Percentiles rank a stretch among this genome's conserved stretches.
Evolutionary conservation across 2,888 invertebrate genomes (phyloP).

Genomic region (Drosophila paracracens): DNA sequence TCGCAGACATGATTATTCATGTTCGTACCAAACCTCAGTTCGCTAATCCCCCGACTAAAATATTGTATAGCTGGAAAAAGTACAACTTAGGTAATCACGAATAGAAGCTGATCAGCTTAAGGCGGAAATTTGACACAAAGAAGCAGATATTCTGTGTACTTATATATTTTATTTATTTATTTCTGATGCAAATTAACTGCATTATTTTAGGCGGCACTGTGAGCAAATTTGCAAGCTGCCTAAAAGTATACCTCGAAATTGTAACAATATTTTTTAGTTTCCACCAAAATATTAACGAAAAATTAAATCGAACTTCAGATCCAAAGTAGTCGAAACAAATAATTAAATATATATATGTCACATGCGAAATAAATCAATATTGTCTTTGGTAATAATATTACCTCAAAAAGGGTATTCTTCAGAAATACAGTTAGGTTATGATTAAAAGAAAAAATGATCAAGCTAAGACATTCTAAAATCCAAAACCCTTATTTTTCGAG

Average conservation of each 20-base stretch:
- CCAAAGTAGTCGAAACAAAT: not conserved
- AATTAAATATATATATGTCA: not conserved
- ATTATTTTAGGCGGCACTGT: not conserved
- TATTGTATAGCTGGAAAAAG: constrained; percentile 13
- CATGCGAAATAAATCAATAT: not conserved
- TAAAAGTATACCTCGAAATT: constrained; percentile 31
- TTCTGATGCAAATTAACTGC: not conserved
- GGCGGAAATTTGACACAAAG: not conserved
- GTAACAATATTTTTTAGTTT: too few relatives aligned
- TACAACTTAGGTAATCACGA: constrained; percentile 23
- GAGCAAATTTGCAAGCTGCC: not conserved
- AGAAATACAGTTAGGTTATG: not conserved
- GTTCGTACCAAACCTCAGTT: constrained; percentile 1
- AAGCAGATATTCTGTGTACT: not conserved
- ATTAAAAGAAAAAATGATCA: not conserved
- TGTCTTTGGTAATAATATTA: not conserved
- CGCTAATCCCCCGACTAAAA: not conserved
- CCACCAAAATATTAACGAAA: not conserved
- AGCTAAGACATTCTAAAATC: not conserved
- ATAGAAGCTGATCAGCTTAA: not conserved
- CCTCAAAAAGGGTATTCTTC: not conserved
- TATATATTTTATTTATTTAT: not conserved
- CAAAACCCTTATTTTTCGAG: not conserved
- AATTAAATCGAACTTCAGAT: not conserved
- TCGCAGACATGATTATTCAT: not conserved